Base-by-base conservation (phyloP, 2,113 vertebrate species). In the Casuarius casuarius region DNA sequence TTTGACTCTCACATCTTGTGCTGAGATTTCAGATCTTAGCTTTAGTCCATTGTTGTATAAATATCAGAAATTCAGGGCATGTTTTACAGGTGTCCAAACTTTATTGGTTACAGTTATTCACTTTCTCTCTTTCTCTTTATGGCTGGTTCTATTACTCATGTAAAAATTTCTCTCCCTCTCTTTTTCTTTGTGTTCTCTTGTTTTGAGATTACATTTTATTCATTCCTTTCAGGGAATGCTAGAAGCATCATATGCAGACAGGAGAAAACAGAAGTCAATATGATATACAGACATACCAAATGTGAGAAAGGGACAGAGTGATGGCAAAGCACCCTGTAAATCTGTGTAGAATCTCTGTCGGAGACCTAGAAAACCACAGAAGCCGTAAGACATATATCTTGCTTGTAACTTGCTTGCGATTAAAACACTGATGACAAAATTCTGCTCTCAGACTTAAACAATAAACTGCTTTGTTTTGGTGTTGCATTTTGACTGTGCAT, bases 211-310 rank as follows among this genome's bases (percentile, higher is more conserved):
- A 48, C 12, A 42, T 22, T 84, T 49, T n/a, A 48, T 89, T 77
- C 21, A 40, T 88, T 76, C 82, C 12, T 91, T 93, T 82, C 63
- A 81, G 66, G 88, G 66, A 92, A 90, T 29, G 58, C 59, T 80
- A 87, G 75, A 72, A 86, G 26, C 22, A 77, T 74, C 46, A 25
- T 77, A 73, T 49, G 82, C 14, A 87, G 76, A 93, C 12, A 89
- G 51, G 12, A 73, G 70, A 75, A 71, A 25, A 54, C 26, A 79
- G 52, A 91, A 97, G 90, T n/a, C 23, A 72, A 67, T 22, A 75
- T 23, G 65, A 67, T 76, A 26, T 38, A 84, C 23, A 68, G 44
- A 87, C 94, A 93, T 72, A 80, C 48, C 95, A 89, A 92, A 63
- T 14, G 58, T 7, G 21, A 84, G 29, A 75, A 85, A 89, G 40